Percentiles rank a stretch among this genome's conserved stretches.
Evolutionary conservation across 2,888 invertebrate species (phyloP).

Genomic region (Ferrisia virgata): DNA sequence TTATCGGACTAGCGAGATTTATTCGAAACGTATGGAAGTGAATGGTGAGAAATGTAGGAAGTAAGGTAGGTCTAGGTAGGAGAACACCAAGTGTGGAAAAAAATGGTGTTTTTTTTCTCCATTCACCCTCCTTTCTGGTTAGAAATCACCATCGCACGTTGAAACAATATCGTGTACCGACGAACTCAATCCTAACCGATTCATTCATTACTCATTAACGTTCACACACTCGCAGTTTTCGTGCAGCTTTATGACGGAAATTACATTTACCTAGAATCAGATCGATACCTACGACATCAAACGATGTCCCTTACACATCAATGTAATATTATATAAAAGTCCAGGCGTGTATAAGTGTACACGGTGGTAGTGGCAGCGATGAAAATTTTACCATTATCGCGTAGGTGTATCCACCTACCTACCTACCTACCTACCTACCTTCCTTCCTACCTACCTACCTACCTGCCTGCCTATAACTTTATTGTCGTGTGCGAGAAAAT

Average conservation of each 20-base stretch:
- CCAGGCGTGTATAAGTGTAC: not conserved
- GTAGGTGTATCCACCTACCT: not conserved
- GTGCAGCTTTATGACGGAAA: not conserved
- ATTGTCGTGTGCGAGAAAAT: not conserved
- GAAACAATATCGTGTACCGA: not conserved
- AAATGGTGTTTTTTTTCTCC: not conserved
- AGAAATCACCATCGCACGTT: not conserved
- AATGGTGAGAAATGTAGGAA: not conserved
- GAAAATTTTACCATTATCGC: not conserved
- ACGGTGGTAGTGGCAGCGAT: not conserved
- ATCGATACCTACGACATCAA: not conserved
- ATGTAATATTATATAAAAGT: too few relatives aligned
- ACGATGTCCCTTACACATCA: not conserved
- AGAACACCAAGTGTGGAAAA: not conserved
- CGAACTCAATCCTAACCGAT: not conserved
- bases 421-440: too few relatives aligned
- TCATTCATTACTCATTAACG: too few relatives aligned
- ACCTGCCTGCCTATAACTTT: not conserved
- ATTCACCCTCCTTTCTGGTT: not conserved
- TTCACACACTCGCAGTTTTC: too few relatives aligned
- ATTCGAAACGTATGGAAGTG: not conserved
- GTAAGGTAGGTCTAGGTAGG: too few relatives aligned
- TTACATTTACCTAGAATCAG: not conserved
- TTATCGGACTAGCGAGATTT: conserved; percentile 18
- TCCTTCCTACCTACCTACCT: not conserved